phyloP scores from a whole-genome alignment of 2,113 vertebrate genomes.

The Miniopterus natalensis region DNA sequence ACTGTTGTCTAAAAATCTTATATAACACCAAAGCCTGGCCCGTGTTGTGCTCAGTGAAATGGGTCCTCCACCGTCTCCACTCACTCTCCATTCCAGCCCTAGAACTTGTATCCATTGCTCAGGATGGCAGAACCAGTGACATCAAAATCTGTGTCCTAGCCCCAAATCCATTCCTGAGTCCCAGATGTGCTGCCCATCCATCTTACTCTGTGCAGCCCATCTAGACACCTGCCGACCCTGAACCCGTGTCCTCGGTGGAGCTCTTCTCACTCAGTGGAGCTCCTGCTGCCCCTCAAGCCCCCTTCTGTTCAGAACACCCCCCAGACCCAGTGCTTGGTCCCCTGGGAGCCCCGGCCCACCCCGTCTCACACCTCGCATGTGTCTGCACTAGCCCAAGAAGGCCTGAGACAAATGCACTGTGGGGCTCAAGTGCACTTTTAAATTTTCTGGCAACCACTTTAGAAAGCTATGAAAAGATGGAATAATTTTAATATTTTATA shows the following conservation, averaged over 20 bases:
- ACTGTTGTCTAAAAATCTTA: neutral
- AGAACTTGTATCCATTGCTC: neutral
- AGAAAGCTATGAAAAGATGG: neutral
- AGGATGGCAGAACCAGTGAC: too few relatives aligned
- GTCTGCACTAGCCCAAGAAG: neutral
- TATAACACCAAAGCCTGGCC: neutral
- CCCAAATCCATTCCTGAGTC: too few relatives aligned
- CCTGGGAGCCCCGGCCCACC: neutral
- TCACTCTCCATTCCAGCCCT: neutral
- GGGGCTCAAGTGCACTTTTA: neutral
- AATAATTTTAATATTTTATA: neutral
- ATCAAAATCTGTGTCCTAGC: too few relatives aligned
- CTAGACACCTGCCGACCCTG: rapidly evolving
- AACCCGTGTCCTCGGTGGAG: neutral
- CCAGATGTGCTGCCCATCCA: too few relatives aligned
- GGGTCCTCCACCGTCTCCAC: neutral
- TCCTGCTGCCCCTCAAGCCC: neutral
- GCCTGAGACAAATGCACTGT: neutral
- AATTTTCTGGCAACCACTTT: neutral
- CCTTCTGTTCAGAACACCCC: neutral
- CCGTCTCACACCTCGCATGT: neutral
- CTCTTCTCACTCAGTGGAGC: neutral
- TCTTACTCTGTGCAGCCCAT: too few relatives aligned
- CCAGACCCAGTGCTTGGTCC: neutral
- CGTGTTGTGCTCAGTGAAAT: neutral